Evolutionary conservation across 2,888 invertebrate species (phyloP).

Genomic region (Conchocele bisecta): DNA sequence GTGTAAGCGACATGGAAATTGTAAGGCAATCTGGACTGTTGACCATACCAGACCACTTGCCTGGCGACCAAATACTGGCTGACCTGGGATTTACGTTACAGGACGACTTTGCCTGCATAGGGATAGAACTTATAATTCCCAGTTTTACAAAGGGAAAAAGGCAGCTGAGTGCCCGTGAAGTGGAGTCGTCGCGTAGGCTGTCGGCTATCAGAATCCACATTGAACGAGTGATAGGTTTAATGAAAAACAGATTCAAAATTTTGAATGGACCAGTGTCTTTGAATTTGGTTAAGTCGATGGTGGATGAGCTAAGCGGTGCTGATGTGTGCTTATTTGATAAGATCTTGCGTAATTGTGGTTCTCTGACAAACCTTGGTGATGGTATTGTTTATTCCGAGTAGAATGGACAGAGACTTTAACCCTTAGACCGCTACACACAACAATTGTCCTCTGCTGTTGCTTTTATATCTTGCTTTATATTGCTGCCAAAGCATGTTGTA

Average conservation of each 20-base stretch:
- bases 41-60: constrained; percentile 25
- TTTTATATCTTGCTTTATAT: too few relatives aligned
- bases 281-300: constrained; percentile 22
- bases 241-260: constrained; percentile 55
- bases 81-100: constrained; percentile 54
- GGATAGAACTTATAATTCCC: constrained; percentile 44
- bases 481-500: too few relatives aligned
- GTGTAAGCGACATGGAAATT: constrained; percentile 52
- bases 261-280: constrained; percentile 41
- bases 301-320: constrained; percentile 32
- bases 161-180: constrained; percentile 49
- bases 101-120: constrained; percentile 49
- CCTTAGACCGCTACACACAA: too few relatives aligned
- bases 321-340: constrained; percentile 26
- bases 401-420: too few relatives aligned
- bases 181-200: constrained; percentile 47
- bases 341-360: constrained; percentile 39
- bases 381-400: constrained; percentile 32
- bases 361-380: constrained; percentile 34
- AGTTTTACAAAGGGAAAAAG: constrained; percentile 47
- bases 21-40: constrained; percentile 45
- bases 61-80: constrained; percentile 55
- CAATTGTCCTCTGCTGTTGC: too few relatives aligned
- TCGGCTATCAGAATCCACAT: constrained; percentile 49
- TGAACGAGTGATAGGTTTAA: constrained; percentile 50